These are phyloP conservation scores for Temnothorax nylanderi DNA, from an alignment of 1,140 invertebrate species.

Conservation along the genomic window DNA sequence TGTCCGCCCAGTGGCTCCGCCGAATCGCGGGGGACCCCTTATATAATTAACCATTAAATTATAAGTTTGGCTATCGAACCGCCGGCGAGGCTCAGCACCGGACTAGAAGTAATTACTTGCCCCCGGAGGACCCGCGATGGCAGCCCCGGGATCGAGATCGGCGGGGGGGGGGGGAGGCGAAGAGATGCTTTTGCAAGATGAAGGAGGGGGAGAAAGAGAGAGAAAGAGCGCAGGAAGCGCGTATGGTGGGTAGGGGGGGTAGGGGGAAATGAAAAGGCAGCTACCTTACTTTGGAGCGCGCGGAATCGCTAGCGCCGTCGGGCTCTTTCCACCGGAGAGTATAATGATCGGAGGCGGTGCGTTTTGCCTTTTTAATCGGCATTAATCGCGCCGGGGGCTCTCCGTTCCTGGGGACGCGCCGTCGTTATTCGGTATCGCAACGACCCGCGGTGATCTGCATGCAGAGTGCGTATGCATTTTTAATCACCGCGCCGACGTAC, in stretches of 20 bases:
- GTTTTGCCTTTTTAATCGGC: constrained; percentile 81
- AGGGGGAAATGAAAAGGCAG: constrained; percentile 68
- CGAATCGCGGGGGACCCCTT: constrained; percentile 83
- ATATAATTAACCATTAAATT: constrained; percentile 87
- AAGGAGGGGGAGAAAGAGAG: constrained; percentile 43
- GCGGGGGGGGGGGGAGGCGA: constrained; percentile 2
- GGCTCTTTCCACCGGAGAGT: constrained; percentile 51
- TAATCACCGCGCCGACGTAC: constrained; percentile 36
- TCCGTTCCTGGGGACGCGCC: constrained; percentile 51
- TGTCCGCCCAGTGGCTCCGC: constrained; percentile 85
- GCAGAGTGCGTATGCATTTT: constrained; percentile 63
- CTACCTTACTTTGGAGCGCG: constrained; percentile 80
- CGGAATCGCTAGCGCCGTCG: constrained; percentile 74
- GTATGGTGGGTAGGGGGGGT: constrained; percentile 22
- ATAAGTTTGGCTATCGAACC: constrained; percentile 85
- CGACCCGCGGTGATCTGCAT: constrained; percentile 62
- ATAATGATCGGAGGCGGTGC: constrained; percentile 78
- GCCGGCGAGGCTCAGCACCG: constrained; percentile 79
- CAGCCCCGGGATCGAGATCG: constrained; percentile 50
- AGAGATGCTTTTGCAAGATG: background rate
- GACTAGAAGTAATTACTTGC: constrained; percentile 84
- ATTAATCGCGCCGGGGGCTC: constrained; percentile 80
- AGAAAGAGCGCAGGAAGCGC: constrained; percentile 53
- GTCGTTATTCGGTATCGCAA: constrained; percentile 64
- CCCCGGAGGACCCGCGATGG: constrained; percentile 64